These are phyloP conservation scores for Drosophila yakuba DNA, from an alignment of 1,140 invertebrate species.

Conservation along the genomic window DNA sequence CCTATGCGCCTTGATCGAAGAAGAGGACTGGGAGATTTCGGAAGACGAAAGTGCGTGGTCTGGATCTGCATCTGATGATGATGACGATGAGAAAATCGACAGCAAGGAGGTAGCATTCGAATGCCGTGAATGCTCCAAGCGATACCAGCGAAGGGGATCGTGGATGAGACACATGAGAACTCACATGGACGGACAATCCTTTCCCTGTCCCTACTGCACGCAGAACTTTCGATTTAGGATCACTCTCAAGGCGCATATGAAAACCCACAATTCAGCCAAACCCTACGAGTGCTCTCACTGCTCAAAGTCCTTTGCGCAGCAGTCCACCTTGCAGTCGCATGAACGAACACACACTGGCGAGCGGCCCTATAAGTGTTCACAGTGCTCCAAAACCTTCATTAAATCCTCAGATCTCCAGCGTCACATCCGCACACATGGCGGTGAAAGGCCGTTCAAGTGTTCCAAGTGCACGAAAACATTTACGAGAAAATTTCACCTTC, in stretches of 20 bases:
- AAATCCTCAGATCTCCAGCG: conserved; percentile 1
- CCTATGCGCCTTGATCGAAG: conserved; percentile 6
- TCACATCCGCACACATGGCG: conserved; percentile 20
- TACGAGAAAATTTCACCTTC: conserved; percentile 1
- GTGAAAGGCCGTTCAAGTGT: conserved; percentile 16
- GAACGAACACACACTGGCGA: conserved; percentile 31
- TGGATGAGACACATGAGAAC: conserved; percentile 11
- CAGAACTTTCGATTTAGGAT: neutral
- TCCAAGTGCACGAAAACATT: conserved; percentile 14
- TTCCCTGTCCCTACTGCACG: neutral
- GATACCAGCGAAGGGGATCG: neutral
- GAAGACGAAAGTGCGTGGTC: neutral
- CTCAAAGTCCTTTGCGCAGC: neutral
- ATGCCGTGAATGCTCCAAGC: neutral
- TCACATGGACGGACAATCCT: neutral
- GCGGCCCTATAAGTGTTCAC: conserved; percentile 14
- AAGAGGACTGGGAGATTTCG: conserved; percentile 19
- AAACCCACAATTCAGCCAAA: neutral
- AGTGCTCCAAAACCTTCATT: conserved; percentile 9
- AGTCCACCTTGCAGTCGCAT: conserved; percentile 1
- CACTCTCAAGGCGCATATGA: neutral
- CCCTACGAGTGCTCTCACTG: conserved; percentile 11
- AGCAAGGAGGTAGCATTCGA: neutral
- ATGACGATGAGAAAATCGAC: neutral
- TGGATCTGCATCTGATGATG: neutral